Evolutionary conservation across 2,888 invertebrate genomes (phyloP), one percentile per base, ranked within the genome.

Genomic region (Phyllotreta cruciferae): DNA sequence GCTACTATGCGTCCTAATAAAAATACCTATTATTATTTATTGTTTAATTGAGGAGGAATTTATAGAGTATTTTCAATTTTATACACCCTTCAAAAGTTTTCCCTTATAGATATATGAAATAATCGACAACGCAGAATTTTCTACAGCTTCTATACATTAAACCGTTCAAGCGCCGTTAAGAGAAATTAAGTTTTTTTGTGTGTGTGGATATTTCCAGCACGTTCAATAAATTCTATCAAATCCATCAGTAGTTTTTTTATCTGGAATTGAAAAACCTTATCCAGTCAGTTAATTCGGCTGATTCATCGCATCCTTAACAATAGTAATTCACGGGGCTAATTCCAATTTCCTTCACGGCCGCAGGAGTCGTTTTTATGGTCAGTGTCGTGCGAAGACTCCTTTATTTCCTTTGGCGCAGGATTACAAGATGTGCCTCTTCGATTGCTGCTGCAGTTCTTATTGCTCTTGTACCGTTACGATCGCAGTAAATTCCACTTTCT

Each of bases 311-410:
- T 64, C 68, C 62, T 66, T 62, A 68, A 66, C 64, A 58, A 60
- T 63, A 61, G 66, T 64, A 69, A 67, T 69, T 69, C 66, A 60
- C 60, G 57, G 63, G 60, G 65, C 66, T 66, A 69, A 69, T 69
- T 65, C 68, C 66, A 66, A 68, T 67, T 67, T 66, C 67, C 64
- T 64, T 63, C 64, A 49, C 57, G 56, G 50, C 60, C 55, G 44
- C 50, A 50, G 14, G 49, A 50, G 58, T 35, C 50, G 58, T 58
- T 50, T 58, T 58, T 50, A 34, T 10, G 42, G 50, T 13, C 58
- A 58, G 47, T 38, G 57, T 36, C 57, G 57, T 57, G n/a, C 49
- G 47, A n/a, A 47, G 34, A 14, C 14, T 47, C 9, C 14, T 44
- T 44, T 44, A 44, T 44, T 7, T 44, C 14, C 10, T n/a, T 4